These are phyloP conservation scores for Pangasius sanitwongsei DNA, from an alignment of 2,797 vertebrate genomes.

Conservation along the genomic window DNA sequence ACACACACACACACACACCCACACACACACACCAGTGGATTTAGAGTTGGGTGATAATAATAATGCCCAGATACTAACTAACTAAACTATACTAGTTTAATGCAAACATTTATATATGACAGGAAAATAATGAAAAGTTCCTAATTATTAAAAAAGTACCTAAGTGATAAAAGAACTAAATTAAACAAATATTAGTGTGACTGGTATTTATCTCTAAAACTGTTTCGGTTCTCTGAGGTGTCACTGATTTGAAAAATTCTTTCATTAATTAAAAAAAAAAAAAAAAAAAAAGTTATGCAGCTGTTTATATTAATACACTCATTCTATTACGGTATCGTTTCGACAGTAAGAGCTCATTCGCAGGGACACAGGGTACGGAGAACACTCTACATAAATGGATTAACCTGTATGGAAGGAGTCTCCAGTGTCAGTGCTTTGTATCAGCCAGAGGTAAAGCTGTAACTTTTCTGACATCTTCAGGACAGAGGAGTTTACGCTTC, in stretches of 20 bases:
- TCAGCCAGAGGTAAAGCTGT: too few species aligned
- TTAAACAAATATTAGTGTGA: neutral
- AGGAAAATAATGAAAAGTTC: neutral
- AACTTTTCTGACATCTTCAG: neutral
- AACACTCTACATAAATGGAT: too few species aligned
- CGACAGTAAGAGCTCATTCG: too few species aligned
- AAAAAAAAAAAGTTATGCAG: too few species aligned
- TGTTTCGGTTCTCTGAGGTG: neutral
- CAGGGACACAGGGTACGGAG: too few species aligned
- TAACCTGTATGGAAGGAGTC: too few species aligned
- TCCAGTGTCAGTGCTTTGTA: too few species aligned
- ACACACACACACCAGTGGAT: neutral
- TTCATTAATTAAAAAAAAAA: neutral
- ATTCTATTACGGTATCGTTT: too few species aligned
- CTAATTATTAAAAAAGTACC: neutral
- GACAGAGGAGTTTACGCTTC: neutral
- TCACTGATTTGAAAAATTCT: neutral
- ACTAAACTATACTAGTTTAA: neutral
- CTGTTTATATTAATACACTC: too few species aligned
- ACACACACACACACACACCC: neutral
- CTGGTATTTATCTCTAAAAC: neutral
- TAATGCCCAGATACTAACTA: neutral
- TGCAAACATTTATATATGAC: neutral
- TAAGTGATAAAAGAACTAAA: neutral
- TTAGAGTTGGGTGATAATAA: neutral